Base-by-base conservation (phyloP, 2,888 invertebrate species). In the Phyllotreta striolata region DNA sequence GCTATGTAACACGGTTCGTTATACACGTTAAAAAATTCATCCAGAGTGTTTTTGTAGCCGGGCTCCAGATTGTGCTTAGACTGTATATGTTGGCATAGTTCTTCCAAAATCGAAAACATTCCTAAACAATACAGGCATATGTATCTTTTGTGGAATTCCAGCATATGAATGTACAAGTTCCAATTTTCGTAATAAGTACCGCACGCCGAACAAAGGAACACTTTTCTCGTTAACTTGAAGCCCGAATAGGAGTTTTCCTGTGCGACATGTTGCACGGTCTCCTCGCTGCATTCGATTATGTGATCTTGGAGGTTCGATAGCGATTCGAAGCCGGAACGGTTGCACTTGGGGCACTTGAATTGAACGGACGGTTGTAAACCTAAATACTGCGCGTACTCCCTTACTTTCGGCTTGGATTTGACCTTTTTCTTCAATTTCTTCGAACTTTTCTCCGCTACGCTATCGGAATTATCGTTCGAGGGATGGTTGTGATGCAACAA, bases 171-270 rank as follows among this genome's bases (percentile, higher is more conserved):
- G 78, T 93, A 93, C 64, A 93, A 84, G 81, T 92, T 91, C 91
- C 92, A 93, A 75, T 91, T 91, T 80, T 93, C 92, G 82, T 92
- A 93, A 76, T 92, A 92, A 8, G 90, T 91, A 47, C 89, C 90
- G 79, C 93, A 93, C 0, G 91, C 90, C 9, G 91, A 90, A 79
- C 93, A 93, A 56, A 92, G 82, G 79, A 91, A 93, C 65, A 92
- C 91, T 79, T 91, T 91, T 46, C 90, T 84, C n/a, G 90, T 89
- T 47, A 89, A 86, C 77, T 88, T 85, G 52, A 89, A 88, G 73
- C 85, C 85, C 49, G 84, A 80, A 68, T 73, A 83, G 39, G 80
- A 74, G 41, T 85, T 82, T 9, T 83, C 76, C 62, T 82, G 82
- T 1, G 82, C 71, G 37, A 71, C 66, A 55, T 69, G 64, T 63